Percentiles rank a stretch among this genome's conserved stretches.
These are phyloP conservation scores for Acanthurus tractus DNA, from an alignment of 2,797 vertebrate species.

Conservation along the genomic window DNA sequence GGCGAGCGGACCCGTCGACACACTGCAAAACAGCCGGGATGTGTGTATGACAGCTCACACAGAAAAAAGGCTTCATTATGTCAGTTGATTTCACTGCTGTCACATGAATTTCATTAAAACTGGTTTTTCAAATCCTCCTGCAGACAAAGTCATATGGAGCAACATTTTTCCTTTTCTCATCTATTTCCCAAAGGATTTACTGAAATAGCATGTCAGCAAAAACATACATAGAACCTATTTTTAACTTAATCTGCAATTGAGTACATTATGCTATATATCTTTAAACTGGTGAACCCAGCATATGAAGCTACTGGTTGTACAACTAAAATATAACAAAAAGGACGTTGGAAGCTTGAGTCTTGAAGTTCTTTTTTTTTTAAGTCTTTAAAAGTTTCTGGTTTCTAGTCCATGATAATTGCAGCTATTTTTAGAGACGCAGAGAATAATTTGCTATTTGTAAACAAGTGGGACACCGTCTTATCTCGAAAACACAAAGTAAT, in stretches of 20 bases:
- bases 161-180: constrained; percentile 39
- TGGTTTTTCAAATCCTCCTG: constrained; percentile 27
- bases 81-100: constrained; percentile 18
- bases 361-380: neutral
- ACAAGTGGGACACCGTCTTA: constrained; percentile 25
- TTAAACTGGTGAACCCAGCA: neutral
- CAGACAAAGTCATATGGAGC: constrained; percentile 26
- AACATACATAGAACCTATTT: constrained; percentile 20
- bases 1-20: constrained; percentile 5
- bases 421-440: constrained; percentile 34
- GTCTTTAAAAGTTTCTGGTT: constrained; percentile 33
- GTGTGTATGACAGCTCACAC: neutral
- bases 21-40: neutral
- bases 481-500: constrained; percentile 28
- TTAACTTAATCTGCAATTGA: constrained; percentile 38
- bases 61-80: constrained; percentile 11
- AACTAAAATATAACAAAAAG: constrained; percentile 9
- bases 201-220: constrained; percentile 19
- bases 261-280: constrained; percentile 18
- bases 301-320: constrained; percentile 1
- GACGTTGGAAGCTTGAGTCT: neutral
- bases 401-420: constrained; percentile 21
- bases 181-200: constrained; percentile 44
- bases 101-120: constrained; percentile 36
- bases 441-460: constrained; percentile 38